Conservation (phyloP, 23 tunicate species). For the Halocynthia roretzi region DNA sequence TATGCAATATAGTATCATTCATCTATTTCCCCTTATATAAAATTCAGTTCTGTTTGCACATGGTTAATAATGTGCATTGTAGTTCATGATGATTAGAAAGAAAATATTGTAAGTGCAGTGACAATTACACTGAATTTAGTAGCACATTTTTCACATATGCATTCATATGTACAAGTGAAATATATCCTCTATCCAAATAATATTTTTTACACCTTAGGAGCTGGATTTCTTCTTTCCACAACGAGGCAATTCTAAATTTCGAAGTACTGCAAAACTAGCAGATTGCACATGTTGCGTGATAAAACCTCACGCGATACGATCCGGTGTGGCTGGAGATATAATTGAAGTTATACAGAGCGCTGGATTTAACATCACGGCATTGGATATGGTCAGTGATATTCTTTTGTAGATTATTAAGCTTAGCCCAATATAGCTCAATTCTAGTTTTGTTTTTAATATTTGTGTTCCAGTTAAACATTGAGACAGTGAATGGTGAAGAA, state of each 20-base stretch:
- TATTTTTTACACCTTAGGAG: conserved; percentile 37
- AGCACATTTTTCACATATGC: no score
- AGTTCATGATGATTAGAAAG: no score
- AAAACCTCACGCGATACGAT: conserved; percentile 82
- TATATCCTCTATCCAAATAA: background rate
- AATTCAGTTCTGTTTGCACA: no score
- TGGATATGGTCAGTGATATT: conserved; percentile 51
- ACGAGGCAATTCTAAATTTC: conserved; percentile 19
- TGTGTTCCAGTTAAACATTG: conserved; percentile 53
- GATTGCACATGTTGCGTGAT: conserved; percentile 86
- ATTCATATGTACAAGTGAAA: no score
- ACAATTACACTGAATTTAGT: no score
- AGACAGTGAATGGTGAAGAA: conserved; percentile 93
- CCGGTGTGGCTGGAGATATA: conserved; percentile 74
- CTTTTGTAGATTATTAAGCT: background rate
- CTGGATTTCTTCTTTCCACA: conserved; percentile 75
- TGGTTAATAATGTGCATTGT: no score
- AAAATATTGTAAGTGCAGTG: no score
- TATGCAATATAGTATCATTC: no score
- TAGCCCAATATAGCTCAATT: background rate
- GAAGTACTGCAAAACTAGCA: conserved; percentile 39
- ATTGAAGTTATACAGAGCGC: conserved; percentile 64
- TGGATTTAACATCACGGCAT: conserved; percentile 58
- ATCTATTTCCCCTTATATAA: no score
- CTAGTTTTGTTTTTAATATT: background rate